phyloP scores from a whole-genome alignment of 1,140 invertebrate species.

The Planococcus citri region DNA sequence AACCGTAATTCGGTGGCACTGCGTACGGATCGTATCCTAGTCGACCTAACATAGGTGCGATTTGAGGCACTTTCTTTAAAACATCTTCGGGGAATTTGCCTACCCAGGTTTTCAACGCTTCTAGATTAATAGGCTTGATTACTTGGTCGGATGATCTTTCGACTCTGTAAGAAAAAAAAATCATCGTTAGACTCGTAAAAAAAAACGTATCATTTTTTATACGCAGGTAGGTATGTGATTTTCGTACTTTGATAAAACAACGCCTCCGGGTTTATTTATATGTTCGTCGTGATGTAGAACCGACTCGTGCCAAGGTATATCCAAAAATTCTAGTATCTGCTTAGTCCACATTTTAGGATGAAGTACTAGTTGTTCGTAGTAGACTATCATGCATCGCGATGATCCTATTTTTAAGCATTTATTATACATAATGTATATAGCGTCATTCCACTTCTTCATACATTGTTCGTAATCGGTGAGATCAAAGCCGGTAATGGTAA shows the following conservation, averaged over 20 bases:
- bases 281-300: slow-evolving; percentile 95
- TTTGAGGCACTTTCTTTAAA: slow-evolving; percentile 67
- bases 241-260: slow-evolving; percentile 75
- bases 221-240: neutral
- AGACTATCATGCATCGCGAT: slow-evolving; percentile 67
- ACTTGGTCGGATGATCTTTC: slow-evolving; percentile 98
- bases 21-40: slow-evolving; percentile 88
- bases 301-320: slow-evolving; percentile 87
- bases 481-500: slow-evolving; percentile 97
- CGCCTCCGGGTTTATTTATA: slow-evolving; percentile 90
- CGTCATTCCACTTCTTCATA: slow-evolving; percentile 89
- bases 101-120: slow-evolving; percentile 94
- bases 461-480: slow-evolving; percentile 84
- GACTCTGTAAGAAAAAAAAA: slow-evolving; percentile 51
- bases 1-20: slow-evolving; percentile 86
- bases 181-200: neutral
- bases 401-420: slow-evolving; percentile 83
- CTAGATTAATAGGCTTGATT: slow-evolving; percentile 92
- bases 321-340: slow-evolving; percentile 78
- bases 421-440: slow-evolving; percentile 84
- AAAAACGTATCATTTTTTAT: neutral
- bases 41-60: slow-evolving; percentile 52
- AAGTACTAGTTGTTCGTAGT: slow-evolving; percentile 94
- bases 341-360: slow-evolving; percentile 83
- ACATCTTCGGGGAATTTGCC: slow-evolving; percentile 81